Evolutionary conservation across 2,797 vertebrate species (phyloP).

Genomic region (Artibeus lituratus): DNA sequence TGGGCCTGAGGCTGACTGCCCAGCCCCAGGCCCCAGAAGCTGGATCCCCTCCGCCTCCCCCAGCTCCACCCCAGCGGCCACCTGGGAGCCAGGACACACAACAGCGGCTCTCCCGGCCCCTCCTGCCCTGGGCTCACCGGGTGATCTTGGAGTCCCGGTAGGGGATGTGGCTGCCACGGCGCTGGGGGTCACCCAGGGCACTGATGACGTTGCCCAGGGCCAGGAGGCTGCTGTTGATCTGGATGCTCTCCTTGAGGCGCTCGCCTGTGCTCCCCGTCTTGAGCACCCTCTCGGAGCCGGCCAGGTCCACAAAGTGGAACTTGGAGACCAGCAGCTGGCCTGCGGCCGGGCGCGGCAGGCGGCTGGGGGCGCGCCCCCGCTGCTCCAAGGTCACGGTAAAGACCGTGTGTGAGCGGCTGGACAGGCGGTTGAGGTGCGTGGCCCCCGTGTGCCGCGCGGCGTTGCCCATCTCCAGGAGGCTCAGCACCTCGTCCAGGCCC

Average conservation of each 20-base stretch:
- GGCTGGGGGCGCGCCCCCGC: conserved; percentile 82
- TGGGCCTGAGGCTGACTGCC: accelerated
- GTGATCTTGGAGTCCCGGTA: conserved; percentile 99
- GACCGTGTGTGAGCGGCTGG: conserved; percentile 96
- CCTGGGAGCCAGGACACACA: background rate
- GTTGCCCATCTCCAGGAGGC: conserved; percentile 96
- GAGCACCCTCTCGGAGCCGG: conserved; percentile 95
- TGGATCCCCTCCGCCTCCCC: no score
- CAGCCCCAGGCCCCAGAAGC: accelerated
- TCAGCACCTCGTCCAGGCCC: conserved; percentile 96
- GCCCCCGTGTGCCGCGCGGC: conserved; percentile 94
- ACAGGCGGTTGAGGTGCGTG: conserved; percentile 94
- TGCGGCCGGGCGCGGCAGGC: conserved; percentile 77
- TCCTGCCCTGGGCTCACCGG: conserved; percentile 82
- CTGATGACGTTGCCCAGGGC: conserved; percentile 97
- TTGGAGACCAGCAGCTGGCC: conserved; percentile 93
- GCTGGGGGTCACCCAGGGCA: conserved; percentile 94
- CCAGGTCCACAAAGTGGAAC: conserved; percentile 98
- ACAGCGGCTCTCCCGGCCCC: accelerated
- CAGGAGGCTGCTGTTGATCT: conserved; percentile 96
- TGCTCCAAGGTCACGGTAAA: conserved; percentile 97
- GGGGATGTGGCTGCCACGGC: conserved; percentile 93
- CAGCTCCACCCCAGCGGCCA: background rate
- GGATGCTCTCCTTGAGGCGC: conserved; percentile 96
- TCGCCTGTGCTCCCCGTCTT: conserved; percentile 95